phyloP scores from a whole-genome alignment of 2,888 invertebrate species.

The Pterostichus madidus region DNA sequence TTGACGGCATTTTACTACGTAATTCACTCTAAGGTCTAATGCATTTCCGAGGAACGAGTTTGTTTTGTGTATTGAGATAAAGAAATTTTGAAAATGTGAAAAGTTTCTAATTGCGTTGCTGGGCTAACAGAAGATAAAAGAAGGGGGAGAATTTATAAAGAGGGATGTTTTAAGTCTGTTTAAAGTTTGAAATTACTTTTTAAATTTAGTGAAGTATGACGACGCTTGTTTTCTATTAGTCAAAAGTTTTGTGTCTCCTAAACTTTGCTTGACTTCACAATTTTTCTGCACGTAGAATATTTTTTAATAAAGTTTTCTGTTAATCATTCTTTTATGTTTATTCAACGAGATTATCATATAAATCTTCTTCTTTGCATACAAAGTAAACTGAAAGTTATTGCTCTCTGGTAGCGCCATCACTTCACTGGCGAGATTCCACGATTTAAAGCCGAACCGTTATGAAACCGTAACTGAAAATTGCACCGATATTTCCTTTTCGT shows the following conservation, averaged over 20 bases:
- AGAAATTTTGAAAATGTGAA: conserved; percentile 50
- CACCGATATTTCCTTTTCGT: too few relatives aligned
- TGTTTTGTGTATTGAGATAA: conserved; percentile 54
- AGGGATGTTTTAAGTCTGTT: conserved; percentile 53
- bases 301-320: conserved; percentile 49
- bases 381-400: background rate
- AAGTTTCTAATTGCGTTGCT: conserved; percentile 44
- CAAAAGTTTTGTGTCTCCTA: conserved; percentile 22
- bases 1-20: background rate
- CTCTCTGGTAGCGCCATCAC: background rate
- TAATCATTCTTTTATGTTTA: conserved; percentile 54
- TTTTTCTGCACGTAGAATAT: conserved; percentile 9
- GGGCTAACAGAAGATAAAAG: background rate
- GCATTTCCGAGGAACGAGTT: conserved; percentile 11
- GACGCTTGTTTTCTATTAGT: conserved; percentile 59
- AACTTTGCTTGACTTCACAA: background rate
- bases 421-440: too few relatives aligned
- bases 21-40: conserved; percentile 36
- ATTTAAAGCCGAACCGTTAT: too few relatives aligned
- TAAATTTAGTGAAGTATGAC: conserved; percentile 53
- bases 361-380: conserved; percentile 40
- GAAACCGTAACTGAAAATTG: too few relatives aligned
- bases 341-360: conserved; percentile 47
- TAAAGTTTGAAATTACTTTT: conserved; percentile 64
- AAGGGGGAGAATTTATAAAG: conserved; percentile 31